Conservation (phyloP, 2,113 vertebrate genomes). For the Piprites chloris region DNA sequence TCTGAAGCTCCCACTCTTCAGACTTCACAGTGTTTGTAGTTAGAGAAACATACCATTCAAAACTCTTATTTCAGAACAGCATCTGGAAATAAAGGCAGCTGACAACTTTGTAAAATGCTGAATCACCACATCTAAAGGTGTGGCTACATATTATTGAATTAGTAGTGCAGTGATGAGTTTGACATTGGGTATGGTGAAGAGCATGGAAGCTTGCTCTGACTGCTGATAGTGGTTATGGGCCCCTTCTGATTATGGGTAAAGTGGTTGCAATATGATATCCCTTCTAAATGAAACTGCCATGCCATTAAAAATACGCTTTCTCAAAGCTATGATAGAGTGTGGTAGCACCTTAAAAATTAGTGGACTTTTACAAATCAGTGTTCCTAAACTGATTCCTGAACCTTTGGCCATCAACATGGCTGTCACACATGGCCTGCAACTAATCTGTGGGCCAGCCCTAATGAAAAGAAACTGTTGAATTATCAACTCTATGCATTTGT, state of each 20-base stretch:
- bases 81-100: background rate
- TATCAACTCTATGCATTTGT: background rate
- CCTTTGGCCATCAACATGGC: background rate
- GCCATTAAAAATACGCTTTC: background rate
- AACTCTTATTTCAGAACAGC: background rate
- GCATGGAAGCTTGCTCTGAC: background rate
- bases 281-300: background rate
- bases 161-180: background rate
- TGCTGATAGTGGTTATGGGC: background rate
- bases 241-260: too few relatives aligned
- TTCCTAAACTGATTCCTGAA: background rate
- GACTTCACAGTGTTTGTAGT: background rate
- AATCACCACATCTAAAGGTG: background rate
- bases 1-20: background rate
- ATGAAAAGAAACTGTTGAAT: background rate
- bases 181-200: background rate
- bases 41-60: background rate
- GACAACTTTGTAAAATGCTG: background rate
- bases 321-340: background rate
- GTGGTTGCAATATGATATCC: background rate
- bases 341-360: background rate
- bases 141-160: background rate
- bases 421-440: background rate
- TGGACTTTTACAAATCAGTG: background rate
- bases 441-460: background rate